These are phyloP conservation scores for Leuctra nigra DNA, from an alignment of 2,888 invertebrate species.

Conservation along the genomic window DNA sequence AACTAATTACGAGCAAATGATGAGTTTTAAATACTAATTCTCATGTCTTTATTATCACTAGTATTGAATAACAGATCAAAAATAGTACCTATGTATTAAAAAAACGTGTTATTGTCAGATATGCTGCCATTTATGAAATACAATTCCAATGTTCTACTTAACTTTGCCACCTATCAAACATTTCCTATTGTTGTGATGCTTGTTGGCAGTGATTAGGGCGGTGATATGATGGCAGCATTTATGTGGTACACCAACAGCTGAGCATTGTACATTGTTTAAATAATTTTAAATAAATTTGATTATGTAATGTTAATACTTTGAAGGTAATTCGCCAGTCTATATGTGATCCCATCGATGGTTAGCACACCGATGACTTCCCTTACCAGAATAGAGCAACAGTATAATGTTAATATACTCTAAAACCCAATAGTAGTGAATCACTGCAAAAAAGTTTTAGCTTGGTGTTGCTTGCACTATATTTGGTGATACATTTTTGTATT, in stretches of 20 bases:
- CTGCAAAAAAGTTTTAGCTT: too few relatives aligned
- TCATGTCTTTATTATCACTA: background rate
- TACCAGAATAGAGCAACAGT: too few relatives aligned
- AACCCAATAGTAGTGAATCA: too few relatives aligned
- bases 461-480: too few relatives aligned
- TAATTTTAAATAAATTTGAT: slow-evolving; percentile 2
- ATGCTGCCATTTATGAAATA: background rate
- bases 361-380: too few relatives aligned
- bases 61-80: slow-evolving; percentile 1
- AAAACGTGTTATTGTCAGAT: slow-evolving; percentile 5
- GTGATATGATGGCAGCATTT: too few relatives aligned
- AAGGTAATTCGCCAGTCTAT: too few relatives aligned
- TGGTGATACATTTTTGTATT: too few relatives aligned
- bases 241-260: background rate
- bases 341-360: too few relatives aligned
- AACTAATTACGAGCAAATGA: slow-evolving; percentile 1
- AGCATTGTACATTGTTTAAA: slow-evolving; percentile 5
- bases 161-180: background rate
- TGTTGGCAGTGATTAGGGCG: slow-evolving; percentile 2
- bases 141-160: slow-evolving; percentile 2
- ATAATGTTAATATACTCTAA: too few relatives aligned
- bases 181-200: background rate
- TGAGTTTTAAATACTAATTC: background rate
- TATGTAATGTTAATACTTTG: background rate
- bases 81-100: too few relatives aligned